Percentiles rank a stretch among this genome's conserved stretches.
These are phyloP conservation scores for Alca torda DNA, from an alignment of 2,797 vertebrate species.

Conservation along the genomic window DNA sequence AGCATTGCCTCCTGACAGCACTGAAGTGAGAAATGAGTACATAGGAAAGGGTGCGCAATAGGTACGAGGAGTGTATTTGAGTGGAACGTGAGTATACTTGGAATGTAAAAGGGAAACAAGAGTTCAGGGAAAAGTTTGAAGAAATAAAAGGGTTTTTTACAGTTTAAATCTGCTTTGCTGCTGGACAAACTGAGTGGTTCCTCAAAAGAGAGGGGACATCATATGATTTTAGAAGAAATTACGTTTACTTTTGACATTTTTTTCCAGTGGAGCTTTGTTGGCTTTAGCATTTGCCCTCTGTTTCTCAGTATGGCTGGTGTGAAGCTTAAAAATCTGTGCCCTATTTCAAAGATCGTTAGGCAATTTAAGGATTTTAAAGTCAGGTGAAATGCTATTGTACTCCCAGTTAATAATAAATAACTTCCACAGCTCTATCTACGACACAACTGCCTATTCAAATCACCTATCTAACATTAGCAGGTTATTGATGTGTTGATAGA, in stretches of 20 bases:
- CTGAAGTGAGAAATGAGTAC: constrained; percentile 68
- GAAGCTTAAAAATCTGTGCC: neutral
- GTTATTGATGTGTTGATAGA: neutral
- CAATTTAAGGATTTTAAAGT: neutral
- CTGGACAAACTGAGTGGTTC: constrained; percentile 26
- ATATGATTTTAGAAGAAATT: constrained; percentile 3
- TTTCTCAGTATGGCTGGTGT: neutral
- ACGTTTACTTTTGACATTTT: neutral
- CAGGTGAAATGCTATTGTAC: neutral
- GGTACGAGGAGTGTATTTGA: constrained; percentile 49
- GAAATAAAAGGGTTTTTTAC: neutral
- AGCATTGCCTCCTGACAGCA: constrained; percentile 57
- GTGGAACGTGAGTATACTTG: constrained; percentile 28
- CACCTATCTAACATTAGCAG: neutral
- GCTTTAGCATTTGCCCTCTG: neutral
- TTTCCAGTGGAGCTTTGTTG: neutral
- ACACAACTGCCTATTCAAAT: neutral
- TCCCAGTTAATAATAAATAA: neutral
- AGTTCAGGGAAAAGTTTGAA: constrained; percentile 15
- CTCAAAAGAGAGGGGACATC: neutral
- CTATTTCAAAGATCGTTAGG: neutral
- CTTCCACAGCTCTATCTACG: neutral
- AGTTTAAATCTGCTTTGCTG: constrained; percentile 41
- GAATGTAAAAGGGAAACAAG: constrained; percentile 42
- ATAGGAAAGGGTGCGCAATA: neutral